phyloP scores from a whole-genome alignment of 1,140 invertebrate genomes.

The Micrasema minimum region DNA sequence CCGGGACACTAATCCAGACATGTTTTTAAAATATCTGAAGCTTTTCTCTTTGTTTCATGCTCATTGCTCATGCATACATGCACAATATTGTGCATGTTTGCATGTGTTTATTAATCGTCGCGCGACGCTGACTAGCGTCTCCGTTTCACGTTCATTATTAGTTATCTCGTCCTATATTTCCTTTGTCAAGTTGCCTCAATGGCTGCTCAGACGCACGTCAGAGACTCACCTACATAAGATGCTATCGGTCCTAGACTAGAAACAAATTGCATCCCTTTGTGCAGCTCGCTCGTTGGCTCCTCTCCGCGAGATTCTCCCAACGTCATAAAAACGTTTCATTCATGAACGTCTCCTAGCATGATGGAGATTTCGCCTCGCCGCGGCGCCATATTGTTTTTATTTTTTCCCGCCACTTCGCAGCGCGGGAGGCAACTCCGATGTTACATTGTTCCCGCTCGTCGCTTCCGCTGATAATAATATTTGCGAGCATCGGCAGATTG shows the following conservation, averaged over 20 bases:
- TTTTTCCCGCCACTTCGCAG: slow-evolving; percentile 19
- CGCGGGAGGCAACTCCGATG: slow-evolving; percentile 3
- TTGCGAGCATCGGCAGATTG: slow-evolving; percentile 46
- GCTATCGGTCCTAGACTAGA: slow-evolving; percentile 10
- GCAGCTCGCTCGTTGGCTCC: slow-evolving; percentile 5
- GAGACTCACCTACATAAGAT: background rate
- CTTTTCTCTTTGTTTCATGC: too few relatives aligned
- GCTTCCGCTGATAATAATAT: slow-evolving; percentile 38
- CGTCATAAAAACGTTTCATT: slow-evolving; percentile 34
- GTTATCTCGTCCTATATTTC: background rate
- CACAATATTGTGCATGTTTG: too few relatives aligned
- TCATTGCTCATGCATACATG: too few relatives aligned
- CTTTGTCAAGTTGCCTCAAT: background rate
- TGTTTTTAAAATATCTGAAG: background rate
- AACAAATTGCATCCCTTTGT: slow-evolving; percentile 37
- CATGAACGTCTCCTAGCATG: slow-evolving; percentile 26
- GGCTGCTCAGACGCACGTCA: background rate
- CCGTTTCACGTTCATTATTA: background rate
- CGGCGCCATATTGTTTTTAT: slow-evolving; percentile 23
- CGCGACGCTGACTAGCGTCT: background rate
- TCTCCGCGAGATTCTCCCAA: slow-evolving; percentile 2
- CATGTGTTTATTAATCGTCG: background rate
- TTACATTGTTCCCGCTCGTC: slow-evolving; percentile 21
- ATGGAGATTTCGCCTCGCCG: slow-evolving; percentile 16
- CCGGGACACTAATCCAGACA: background rate